Base-by-base conservation (phyloP, 2,888 invertebrate species). In the Drosophila merina region DNA sequence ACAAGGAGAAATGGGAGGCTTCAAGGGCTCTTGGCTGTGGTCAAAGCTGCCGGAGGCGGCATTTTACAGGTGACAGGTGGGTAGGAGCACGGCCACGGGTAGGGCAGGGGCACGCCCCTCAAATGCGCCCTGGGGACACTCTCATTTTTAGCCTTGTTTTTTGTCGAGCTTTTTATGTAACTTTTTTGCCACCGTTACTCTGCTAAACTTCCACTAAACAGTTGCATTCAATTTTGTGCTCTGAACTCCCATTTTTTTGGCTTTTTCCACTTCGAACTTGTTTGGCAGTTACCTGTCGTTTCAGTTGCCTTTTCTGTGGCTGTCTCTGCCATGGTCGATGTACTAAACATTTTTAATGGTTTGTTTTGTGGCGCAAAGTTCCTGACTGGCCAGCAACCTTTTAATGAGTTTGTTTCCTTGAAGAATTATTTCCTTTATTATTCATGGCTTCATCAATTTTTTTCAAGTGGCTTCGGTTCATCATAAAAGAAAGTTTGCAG, bases 181-280 rank as follows among this genome's bases (percentile, higher is more conserved):
- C 83, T 74, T 60, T 60, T 63, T 63, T 49, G 26, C 33, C 48
- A 42, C 30, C 45, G 44, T 68, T 48, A 59, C 59, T 72, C 64
- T 62, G 66, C 68, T 58, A 57, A 71, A 79, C 83, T 74, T 69
- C 56, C 68, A 68, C 86, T 68, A 86, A 82, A 83, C 86, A 82
- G 87, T 82, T 82, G 71, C 86, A 86, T 82, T 87, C 80, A 82
- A 77, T 86, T 87, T 79, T 63, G 50, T 48, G 60, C 47, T 47
- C 44, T 56, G 30, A 28, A 25, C 26, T 72, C 56, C 70, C 70
- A 28, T 28, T 77, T 74, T 82, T 48, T 57, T 45, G 36, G 49
- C 59, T 71, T 72, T 66, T 62, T 64, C 10, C 57, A 40, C 56
- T 38, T 50, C 70, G 56, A 67, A 54, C 72, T 75, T 75, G 66